These are phyloP conservation scores for Lipophrys pholis DNA, from an alignment of 2,113 vertebrate genomes.

Conservation along the genomic window DNA sequence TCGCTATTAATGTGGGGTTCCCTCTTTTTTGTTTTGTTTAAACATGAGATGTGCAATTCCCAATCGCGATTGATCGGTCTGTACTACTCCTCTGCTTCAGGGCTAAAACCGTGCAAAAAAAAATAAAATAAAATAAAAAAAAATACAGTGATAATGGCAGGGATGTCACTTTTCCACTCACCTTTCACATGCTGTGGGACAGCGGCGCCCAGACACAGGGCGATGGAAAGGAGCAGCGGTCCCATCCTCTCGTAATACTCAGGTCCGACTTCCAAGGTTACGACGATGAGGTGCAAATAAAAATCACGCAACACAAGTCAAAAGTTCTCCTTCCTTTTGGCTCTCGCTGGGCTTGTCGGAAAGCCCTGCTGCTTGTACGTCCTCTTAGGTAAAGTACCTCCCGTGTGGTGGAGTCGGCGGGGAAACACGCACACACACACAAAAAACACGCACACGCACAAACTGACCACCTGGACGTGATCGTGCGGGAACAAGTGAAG, in stretches of 20 bases:
- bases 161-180: slow-evolving; percentile 73
- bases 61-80: neutral
- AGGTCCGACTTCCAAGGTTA: slow-evolving; percentile 77
- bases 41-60: neutral
- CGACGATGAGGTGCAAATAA: slow-evolving; percentile 17
- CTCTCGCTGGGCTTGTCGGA: slow-evolving; percentile 33
- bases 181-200: slow-evolving; percentile 82
- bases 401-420: slow-evolving; percentile 39
- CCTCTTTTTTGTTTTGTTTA: neutral
- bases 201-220: slow-evolving; percentile 79
- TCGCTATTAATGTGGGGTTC: slow-evolving; percentile 1
- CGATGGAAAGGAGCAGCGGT: slow-evolving; percentile 79
- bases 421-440: slow-evolving; percentile 15
- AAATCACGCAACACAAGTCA: slow-evolving; percentile 40
- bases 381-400: slow-evolving; percentile 65
- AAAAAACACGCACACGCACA: no score
- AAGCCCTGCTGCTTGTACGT: slow-evolving; percentile 50
- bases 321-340: slow-evolving; percentile 73
- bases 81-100: neutral
- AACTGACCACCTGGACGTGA: slow-evolving; percentile 26
- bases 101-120: neutral
- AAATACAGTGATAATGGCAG: slow-evolving; percentile 13
- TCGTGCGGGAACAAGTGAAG: slow-evolving; percentile 64
- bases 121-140: neutral
- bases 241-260: slow-evolving; percentile 78